These are phyloP conservation scores for Jacana jacana DNA, from an alignment of 2,113 vertebrate genomes.

Conservation along the genomic window DNA sequence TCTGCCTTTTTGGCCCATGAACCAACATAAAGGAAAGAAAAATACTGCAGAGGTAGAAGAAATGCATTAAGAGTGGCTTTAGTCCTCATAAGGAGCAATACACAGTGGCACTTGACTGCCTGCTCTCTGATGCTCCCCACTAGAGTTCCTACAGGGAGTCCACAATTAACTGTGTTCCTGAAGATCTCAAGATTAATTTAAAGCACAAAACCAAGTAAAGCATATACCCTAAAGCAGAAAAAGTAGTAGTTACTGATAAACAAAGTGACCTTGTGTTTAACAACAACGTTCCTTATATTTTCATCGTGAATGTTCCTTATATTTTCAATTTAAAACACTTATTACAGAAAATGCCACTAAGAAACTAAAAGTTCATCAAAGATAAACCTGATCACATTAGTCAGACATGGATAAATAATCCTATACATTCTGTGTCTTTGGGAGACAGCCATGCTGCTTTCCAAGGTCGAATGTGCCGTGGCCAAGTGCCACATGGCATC, in stretches of 20 bases:
- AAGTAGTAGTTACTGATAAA: background rate
- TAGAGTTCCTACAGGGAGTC: background rate
- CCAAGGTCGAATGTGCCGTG: background rate
- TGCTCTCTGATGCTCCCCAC: background rate
- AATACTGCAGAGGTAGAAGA: background rate
- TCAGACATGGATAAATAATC: background rate
- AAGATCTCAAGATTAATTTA: background rate
- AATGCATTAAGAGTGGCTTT: background rate
- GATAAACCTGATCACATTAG: background rate
- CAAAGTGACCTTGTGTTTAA: background rate
- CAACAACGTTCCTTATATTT: background rate
- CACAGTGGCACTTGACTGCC: background rate
- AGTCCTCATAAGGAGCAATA: background rate
- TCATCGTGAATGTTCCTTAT: background rate
- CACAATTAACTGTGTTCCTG: background rate
- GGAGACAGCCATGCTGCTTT: background rate
- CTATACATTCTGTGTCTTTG: background rate
- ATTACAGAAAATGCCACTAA: background rate
- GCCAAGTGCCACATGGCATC: constrained; percentile 8
- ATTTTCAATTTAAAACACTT: background rate
- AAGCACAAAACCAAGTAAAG: background rate
- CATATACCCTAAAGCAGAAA: background rate
- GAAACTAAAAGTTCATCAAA: background rate
- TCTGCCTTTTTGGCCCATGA: background rate
- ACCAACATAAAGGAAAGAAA: background rate